These are phyloP conservation scores for Chrysolina oricalcia DNA, from an alignment of 2,888 invertebrate genomes.

Conservation along the genomic window DNA sequence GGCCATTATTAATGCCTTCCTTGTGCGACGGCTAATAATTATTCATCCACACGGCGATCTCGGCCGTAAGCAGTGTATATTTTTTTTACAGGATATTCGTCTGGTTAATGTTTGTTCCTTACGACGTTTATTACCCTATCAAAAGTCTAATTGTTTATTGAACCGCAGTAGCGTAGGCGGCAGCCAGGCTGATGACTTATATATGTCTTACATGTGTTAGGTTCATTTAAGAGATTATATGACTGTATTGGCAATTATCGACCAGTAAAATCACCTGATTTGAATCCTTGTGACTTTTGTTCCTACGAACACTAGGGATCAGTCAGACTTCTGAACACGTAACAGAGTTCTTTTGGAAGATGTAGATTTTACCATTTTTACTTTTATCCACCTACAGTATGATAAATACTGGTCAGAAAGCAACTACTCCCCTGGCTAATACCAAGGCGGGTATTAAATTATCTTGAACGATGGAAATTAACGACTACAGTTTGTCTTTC, in stretches of 20 bases:
- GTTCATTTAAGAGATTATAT: background rate
- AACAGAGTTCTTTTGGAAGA: too few species aligned
- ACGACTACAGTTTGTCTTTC: too few species aligned
- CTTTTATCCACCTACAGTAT: too few species aligned
- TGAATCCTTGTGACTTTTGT: too few species aligned
- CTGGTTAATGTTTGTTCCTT: slow-evolving; percentile 13
- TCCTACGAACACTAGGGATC: too few species aligned
- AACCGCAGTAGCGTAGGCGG: slow-evolving; percentile 4
- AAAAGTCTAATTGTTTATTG: slow-evolving; percentile 14
- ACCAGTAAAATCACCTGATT: background rate
- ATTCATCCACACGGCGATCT: slow-evolving; percentile 1
- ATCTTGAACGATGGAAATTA: too few species aligned
- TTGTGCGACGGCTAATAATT: background rate
- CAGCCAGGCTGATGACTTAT: background rate
- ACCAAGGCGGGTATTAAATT: too few species aligned
- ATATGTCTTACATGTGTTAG: background rate
- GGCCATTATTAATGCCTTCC: slow-evolving; percentile 8
- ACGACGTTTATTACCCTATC: slow-evolving; percentile 18
- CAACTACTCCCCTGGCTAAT: too few species aligned
- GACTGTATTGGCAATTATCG: background rate
- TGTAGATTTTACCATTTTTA: too few species aligned
- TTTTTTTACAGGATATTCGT: slow-evolving; percentile 12
- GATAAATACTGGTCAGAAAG: too few species aligned
- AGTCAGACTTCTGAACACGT: too few species aligned
- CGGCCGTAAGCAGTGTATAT: background rate